Evolutionary conservation across 2,888 invertebrate species (phyloP), one percentile per base, ranked within the genome.

Genomic region (Parnassius mnemosyne): DNA sequence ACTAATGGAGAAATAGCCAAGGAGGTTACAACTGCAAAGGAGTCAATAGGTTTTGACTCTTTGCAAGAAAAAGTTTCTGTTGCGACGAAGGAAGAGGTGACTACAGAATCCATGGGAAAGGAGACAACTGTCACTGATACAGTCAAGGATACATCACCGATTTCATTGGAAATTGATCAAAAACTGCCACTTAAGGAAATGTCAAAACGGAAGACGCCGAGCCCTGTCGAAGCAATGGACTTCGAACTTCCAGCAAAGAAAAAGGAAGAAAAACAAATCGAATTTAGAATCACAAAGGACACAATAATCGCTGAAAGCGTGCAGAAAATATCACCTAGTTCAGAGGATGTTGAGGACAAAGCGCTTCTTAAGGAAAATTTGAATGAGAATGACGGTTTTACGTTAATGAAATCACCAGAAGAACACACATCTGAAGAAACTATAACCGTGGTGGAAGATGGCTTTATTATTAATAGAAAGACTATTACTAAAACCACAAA

Each of bases 131-230:
- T 34, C 34, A 5, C 7, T 34, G 34, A 34, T 7, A 34, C 7
- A 34, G 5, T 34, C 7, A 34, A 34, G 34, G 34, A 34, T 7
- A 5, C 5, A 34, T 1, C 34, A 34, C 34, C 34, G 5, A 34
- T 3, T 7, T 3, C 34, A 34, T 5, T 34, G 34, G 7, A 7
- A 34, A 34, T 34, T 34, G 34, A 34, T 34, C 7, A 47, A 13
- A 41, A 50, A 11, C 7, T 1, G 12, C 25, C 25, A 9, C 1
- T 7, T 2, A 34, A 52, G 5, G 34, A 57, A 25, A 43, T 34
- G 7, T 2, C 25, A 0, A 49, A 50, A 49, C 65, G 70, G 5
- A 70, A 69, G 46, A 59, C 53, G 25, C 57, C 66, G 7, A 68
- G 69, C 3, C 64, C 64, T 2, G 49, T 47, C 0, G 57, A 69